Evolutionary conservation across 2,888 invertebrate species (phyloP), one percentile per base, ranked within the genome.

Genomic region (Listrodromus nycthemerus): DNA sequence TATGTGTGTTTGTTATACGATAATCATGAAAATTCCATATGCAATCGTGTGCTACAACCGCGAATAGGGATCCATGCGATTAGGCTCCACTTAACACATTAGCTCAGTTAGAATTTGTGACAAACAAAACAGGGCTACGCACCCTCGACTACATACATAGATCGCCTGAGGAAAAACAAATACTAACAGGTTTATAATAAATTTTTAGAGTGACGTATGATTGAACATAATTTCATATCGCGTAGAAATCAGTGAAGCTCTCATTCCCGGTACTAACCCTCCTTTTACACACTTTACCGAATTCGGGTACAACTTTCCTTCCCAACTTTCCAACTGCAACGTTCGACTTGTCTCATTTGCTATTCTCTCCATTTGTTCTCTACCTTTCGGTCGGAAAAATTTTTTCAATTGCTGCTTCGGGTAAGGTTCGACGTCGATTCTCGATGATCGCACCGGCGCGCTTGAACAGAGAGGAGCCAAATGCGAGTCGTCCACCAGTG

Each of bases 31-130:
- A 45, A 61, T 8, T 45, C 21, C 6, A 27, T 65, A 80, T 78
- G 77, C 73, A 80, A 84, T 84, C 70, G 84, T 78, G 75, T 83
- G 80, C 55, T 24, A 55, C 13, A 55, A 24, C 55, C 55, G 55
- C 55, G 55, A 55, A 10, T 3, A 55, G 13, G 55, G 24, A 55
- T 21, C 41, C 55, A 21, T 55, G 4, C 76, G 67, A 33, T 76
- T 16, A 61, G 58, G 58, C 58, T 61, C 27, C 58, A 61, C 27
- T 61, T 13, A 41, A 16, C 50, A 50, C 50, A 50, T 50, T 50
- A 50, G 50, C 50, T n/a, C 50, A 50, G 50, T 50, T 19, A 50
- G 8, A 50, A 50, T 16, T n/a, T 19, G 19, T 61, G 13, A 6
- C 16, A 61, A 61, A 30, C 16, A 61, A 7, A 5, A 30, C 30